Base-by-base conservation (phyloP, 92 coral and sea anemone genomes). In the Bergia puertoricense region DNA sequence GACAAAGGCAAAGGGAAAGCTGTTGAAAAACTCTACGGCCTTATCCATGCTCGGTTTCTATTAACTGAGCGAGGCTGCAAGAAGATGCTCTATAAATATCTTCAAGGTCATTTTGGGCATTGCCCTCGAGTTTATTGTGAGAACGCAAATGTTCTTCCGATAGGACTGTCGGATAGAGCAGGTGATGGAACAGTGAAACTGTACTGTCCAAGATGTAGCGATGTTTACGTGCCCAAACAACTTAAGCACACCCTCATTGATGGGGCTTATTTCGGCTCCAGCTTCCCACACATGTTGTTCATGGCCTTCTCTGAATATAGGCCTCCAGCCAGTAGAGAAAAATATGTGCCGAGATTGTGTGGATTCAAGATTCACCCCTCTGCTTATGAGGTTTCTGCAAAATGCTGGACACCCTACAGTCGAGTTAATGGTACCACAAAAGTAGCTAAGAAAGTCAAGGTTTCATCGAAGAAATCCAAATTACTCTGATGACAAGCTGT, bases 151-250 rank as follows among this genome's bases (percentile, higher is more conserved):
- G 98, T 96, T 10, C 86, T 96, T 10, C 98, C 98, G 6, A 92
- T 96, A 79, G 98, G 98, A 15, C 59, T 90, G 76, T 96, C 97
- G 1, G 96, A 96, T 51, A 95, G 85, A 81, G 85, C 89, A 38
- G 98, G 98, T n/a, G 95, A 94, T 71, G 96, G 91, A 43, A 94
- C 94, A 68, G 94, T 94, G 5, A 96, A 96, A 90, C 85, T 94
- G 9, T 96, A 89, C 67, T 96, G 98, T 81, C 98, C 97, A 23
- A 93, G 89, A 62, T 96, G 98, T 43, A 89, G 83, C 75, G 98
- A 96, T 43, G 91, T 96, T 6, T 96, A 96, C 81, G 91, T 82
- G 43, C 93, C 98, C n/a, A 84, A 90, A 85, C 93, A 89, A 85
- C 79, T 92, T 3, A 93, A 93, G 80, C 91, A 92, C 83, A 89